phyloP scores from a whole-genome alignment of 1,140 invertebrate genomes.

The Anastrepha ludens region DNA sequence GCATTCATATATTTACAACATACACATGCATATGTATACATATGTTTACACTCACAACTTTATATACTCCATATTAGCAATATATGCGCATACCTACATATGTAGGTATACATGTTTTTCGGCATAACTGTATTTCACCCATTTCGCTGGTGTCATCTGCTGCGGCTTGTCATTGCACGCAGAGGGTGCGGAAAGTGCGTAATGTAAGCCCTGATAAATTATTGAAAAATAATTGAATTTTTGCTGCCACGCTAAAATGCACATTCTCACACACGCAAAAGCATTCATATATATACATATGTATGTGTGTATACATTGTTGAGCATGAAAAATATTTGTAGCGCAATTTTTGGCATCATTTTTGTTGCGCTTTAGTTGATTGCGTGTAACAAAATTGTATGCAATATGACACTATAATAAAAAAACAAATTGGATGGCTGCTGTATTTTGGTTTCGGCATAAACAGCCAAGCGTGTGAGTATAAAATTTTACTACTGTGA shows the following conservation, averaged over 20 bases:
- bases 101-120: background rate
- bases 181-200: background rate
- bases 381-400: background rate
- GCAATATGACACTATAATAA: background rate
- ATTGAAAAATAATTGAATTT: conserved; percentile 43
- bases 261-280: background rate
- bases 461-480: background rate
- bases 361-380: background rate
- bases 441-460: background rate
- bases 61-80: no score
- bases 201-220: conserved; percentile 24
- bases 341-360: background rate
- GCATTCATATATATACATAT: background rate
- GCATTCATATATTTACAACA: no score
- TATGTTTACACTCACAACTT: background rate
- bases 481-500: conserved; percentile 30
- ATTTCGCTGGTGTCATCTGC: conserved; percentile 23
- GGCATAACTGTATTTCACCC: background rate
- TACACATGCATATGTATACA: background rate
- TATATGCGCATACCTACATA: background rate
- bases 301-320: no score
- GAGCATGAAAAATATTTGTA: background rate
- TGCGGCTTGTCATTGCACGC: background rate
- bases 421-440: conserved; percentile 19
- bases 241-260: background rate